A percentile compares a stretch with the other conserved stretches of the same genome.
Evolutionary conservation across 2,797 vertebrate species (phyloP).

Genomic region (Coregonus ussuriensis): DNA sequence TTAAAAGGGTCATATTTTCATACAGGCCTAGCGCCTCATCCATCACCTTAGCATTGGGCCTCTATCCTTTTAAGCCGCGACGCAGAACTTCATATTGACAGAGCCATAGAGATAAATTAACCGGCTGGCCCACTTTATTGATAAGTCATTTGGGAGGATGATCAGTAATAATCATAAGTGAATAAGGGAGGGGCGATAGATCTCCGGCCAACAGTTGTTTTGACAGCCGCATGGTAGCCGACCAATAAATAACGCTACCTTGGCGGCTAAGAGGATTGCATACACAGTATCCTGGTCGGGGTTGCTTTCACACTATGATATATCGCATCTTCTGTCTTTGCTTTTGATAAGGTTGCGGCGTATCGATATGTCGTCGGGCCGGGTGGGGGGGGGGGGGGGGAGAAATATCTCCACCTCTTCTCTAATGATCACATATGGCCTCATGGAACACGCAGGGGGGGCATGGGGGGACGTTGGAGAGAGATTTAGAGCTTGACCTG

Average conservation of each 20-base stretch:
- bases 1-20: constrained; percentile 76
- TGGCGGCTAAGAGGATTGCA: constrained; percentile 72
- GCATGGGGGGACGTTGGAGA: constrained; percentile 47
- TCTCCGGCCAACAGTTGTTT: constrained; percentile 61
- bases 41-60: constrained; percentile 65
- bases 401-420: constrained; percentile 53
- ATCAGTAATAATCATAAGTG: constrained; percentile 90
- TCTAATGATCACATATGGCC: constrained; percentile 66
- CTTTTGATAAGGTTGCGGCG: constrained; percentile 69
- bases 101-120: constrained; percentile 79
- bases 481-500: constrained; percentile 72
- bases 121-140: constrained; percentile 77
- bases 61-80: constrained; percentile 79
- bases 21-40: constrained; percentile 59
- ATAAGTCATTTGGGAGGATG: constrained; percentile 82
- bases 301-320: constrained; percentile 69
- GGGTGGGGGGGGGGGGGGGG: not conserved
- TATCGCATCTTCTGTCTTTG: constrained; percentile 61
- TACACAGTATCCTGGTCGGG: constrained; percentile 57
- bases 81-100: constrained; percentile 84
- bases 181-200: constrained; percentile 71
- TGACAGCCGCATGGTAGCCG: constrained; percentile 46
- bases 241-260: constrained; percentile 65
- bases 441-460: constrained; percentile 48
- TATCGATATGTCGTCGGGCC: constrained; percentile 51